A percentile compares a stretch with the other conserved stretches of the same genome.
Conservation (phyloP, 2,797 vertebrate species). For the Neomorphus geoffroyi region DNA sequence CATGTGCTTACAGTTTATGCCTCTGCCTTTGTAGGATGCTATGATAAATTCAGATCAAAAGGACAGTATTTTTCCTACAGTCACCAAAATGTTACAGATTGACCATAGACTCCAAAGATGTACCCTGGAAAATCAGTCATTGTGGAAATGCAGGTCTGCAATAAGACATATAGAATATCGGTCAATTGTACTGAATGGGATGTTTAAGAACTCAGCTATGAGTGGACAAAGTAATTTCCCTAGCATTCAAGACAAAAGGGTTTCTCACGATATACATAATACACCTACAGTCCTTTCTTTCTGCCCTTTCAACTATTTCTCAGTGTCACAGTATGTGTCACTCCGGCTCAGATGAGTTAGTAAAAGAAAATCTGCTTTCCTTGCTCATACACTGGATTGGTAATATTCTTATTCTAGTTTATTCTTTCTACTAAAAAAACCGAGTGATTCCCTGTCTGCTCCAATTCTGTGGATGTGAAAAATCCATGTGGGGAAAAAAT, state of each 20-base stretch:
- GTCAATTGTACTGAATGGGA: background rate
- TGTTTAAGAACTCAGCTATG: background rate
- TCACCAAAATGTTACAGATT: background rate
- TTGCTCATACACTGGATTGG: background rate
- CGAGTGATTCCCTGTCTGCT: constrained; percentile 20
- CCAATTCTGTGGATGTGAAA: constrained; percentile 8
- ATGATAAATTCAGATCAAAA: background rate
- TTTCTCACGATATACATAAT: background rate
- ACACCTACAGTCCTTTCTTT: background rate
- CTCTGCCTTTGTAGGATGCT: background rate
- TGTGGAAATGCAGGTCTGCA: background rate
- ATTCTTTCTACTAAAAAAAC: constrained; percentile 34
- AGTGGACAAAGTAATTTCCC: background rate
- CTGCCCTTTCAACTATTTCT: background rate
- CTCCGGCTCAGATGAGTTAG: background rate
- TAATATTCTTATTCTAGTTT: constrained; percentile 47
- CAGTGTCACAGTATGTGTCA: background rate
- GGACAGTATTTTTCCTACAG: background rate
- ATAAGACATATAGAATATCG: background rate
- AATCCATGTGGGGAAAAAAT: constrained; percentile 37
- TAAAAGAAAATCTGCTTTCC: constrained; percentile 33
- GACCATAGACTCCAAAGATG: background rate
- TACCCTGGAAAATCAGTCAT: background rate
- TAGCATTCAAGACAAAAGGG: background rate
- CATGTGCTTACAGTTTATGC: background rate